These are phyloP conservation scores for Priocnemis perturbator DNA, from an alignment of 2,888 invertebrate genomes.

Conservation along the genomic window DNA sequence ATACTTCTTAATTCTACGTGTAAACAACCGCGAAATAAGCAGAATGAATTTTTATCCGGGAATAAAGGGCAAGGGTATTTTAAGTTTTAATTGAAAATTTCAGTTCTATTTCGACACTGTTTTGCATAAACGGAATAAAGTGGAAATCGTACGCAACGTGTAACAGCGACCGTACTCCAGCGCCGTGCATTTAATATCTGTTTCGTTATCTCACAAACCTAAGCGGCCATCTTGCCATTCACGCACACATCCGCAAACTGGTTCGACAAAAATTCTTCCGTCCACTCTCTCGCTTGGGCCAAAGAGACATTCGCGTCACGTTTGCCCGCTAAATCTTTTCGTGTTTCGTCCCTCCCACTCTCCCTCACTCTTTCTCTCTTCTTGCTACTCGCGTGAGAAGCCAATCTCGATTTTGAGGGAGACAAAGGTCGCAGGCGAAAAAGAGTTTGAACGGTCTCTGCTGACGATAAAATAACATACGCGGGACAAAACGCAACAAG, in stretches of 20 bases:
- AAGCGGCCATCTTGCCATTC: conserved; percentile 46
- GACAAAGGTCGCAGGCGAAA: neutral
- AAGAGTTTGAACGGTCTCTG: too few relatives aligned
- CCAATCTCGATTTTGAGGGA: neutral
- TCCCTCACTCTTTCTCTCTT: conserved; percentile 8
- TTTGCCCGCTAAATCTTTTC: conserved; percentile 31
- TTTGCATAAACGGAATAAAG: too few relatives aligned
- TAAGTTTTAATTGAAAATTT: too few relatives aligned
- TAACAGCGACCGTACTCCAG: conserved; percentile 28
- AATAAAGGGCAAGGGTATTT: too few relatives aligned
- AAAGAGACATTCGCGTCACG: too few relatives aligned
- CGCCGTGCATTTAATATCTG: conserved; percentile 49
- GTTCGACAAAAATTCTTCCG: too few relatives aligned
- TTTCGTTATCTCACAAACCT: conserved; percentile 50
- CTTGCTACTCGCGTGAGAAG: conserved; percentile 8
- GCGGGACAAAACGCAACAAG: neutral
- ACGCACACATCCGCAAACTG: conserved; percentile 19
- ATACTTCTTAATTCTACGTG: too few relatives aligned
- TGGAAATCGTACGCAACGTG: conserved; percentile 27
- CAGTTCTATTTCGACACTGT: too few relatives aligned
- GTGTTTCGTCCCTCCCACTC: conserved; percentile 22
- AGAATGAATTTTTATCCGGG: too few relatives aligned
- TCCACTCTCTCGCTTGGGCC: too few relatives aligned
- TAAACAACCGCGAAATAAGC: too few relatives aligned
- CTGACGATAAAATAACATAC: neutral